Conservation (phyloP, 1,140 invertebrate species). For the Holcopasites calliopsidis region DNA sequence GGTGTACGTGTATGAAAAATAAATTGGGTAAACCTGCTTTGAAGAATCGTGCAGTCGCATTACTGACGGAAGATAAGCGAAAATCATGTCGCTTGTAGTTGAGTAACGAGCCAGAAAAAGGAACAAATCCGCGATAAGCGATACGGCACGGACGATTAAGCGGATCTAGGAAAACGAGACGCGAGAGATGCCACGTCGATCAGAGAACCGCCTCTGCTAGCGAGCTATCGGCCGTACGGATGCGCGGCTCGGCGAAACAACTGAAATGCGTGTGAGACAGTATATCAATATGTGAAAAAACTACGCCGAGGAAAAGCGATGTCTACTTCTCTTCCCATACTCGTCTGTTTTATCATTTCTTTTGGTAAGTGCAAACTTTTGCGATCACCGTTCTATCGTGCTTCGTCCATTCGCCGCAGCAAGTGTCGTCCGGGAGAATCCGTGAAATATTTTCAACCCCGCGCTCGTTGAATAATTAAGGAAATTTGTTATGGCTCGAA, state of each 20-base stretch:
- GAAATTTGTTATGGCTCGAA: not conserved
- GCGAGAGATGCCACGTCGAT: conserved; percentile 33
- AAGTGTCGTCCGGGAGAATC: too few species aligned
- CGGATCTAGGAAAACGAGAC: not conserved
- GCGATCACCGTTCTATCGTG: too few species aligned
- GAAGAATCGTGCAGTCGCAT: too few species aligned
- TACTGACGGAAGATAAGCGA: too few species aligned
- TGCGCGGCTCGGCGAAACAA: conserved; percentile 24
- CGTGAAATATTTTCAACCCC: not conserved
- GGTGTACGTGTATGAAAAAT: not conserved
- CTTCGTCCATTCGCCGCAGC: too few species aligned
- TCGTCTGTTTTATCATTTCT: conserved; percentile 75
- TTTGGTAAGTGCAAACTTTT: conserved; percentile 68
- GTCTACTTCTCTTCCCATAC: conserved; percentile 71
- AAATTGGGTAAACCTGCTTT: not conserved
- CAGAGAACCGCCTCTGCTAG: not conserved
- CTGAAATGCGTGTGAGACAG: conserved; percentile 60
- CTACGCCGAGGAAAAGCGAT: conserved; percentile 69
- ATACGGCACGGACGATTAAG: conserved; percentile 2
- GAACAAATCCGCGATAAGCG: too few species aligned
- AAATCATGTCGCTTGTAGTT: not conserved
- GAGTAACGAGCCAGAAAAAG: not conserved
- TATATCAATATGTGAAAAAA: conserved; percentile 67
- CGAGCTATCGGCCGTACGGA: not conserved
- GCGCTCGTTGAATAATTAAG: not conserved